Conservation (phyloP, 1,140 invertebrate species). For the Oppia nitens region DNA sequence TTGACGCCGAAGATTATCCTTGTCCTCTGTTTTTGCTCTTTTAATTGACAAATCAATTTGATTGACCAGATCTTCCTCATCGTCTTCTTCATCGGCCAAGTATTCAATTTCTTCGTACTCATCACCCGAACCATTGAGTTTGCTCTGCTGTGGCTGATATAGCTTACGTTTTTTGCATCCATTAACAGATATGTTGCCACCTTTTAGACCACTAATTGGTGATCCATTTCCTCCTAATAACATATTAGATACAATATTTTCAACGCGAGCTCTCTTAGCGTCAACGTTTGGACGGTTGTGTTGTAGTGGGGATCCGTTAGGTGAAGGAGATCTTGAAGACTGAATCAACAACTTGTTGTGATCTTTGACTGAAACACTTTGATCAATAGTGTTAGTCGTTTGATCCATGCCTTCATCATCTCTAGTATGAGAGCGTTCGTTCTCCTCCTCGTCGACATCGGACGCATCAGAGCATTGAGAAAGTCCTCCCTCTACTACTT, state of each 20-base stretch:
- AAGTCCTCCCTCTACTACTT: not conserved
- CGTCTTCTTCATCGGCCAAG: constrained; percentile 32
- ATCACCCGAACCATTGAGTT: constrained; percentile 32
- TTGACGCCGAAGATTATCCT: constrained; percentile 59
- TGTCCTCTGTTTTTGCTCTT: constrained; percentile 16
- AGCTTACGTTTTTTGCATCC: constrained; percentile 89
- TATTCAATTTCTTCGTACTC: constrained; percentile 42
- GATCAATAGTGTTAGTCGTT: not conserved
- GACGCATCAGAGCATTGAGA: not conserved
- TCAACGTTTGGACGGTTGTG: constrained; percentile 12
- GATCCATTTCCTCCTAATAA: constrained; percentile 33
- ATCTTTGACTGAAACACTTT: not conserved
- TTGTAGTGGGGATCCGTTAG: not conserved
- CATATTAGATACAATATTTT: constrained; percentile 85
- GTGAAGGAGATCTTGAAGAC: not conserved
- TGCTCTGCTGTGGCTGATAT: constrained; percentile 89
- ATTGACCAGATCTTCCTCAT: constrained; percentile 15
- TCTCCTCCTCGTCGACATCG: constrained; percentile 42
- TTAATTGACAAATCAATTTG: constrained; percentile 9
- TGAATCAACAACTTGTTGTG: not conserved
- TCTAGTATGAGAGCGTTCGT: constrained; percentile 38
- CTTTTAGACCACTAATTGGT: constrained; percentile 29
- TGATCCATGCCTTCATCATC: constrained; percentile 16
- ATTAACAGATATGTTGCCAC: constrained; percentile 33
- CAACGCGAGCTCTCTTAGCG: constrained; percentile 73